Base-by-base conservation (phyloP, 2,113 vertebrate species). In the Psittacara wagleri region DNA sequence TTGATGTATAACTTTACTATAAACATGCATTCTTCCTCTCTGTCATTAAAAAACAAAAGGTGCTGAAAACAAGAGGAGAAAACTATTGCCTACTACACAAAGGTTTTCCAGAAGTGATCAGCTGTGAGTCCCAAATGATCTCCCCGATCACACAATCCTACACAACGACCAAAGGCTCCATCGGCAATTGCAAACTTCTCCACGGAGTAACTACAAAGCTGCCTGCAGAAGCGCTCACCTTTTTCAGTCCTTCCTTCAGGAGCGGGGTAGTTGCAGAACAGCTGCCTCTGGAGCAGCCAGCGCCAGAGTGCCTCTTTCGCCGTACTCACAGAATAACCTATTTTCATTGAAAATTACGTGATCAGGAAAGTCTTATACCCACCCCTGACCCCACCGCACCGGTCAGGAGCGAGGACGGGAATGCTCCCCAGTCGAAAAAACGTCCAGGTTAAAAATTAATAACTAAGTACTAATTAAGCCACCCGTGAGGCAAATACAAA, bases 291-390 rank as follows among this genome's bases (percentile, higher is more conserved):
- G 37, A 2, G 2, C 5, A 74, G 17, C 13, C 63, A 9, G 10
- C 2, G 12, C 17, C 2, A 16, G 20, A 55, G 20, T 0, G 14
- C 19, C 23, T 46, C 54, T n/a, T 39, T 41, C 5, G 3, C 85
- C 14, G 17, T 4, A 17, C 46, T 9, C 19, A 18, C 39, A 27
- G 13, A 51, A 59, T 29, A 43, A 6, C 44, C 52, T 52, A 3
- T 80, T 86, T 69, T n/a, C 72, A 19, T 43, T 6, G 37, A 64
- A 33, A 91, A 86, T 23, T 5, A 51, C 0, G 8, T 0, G 27
- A 10, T 31, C 24, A 10, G n/a, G 23, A 43, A 83, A 55, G 51
- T 23, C 49, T 91, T 24, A 25, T 49, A 9, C 9, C 10, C 15
- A 5, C 11, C 39, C 39, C n/a, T 20, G 7, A 55, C 33, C 16